Evolutionary conservation across 2,797 vertebrate genomes (phyloP).

Genomic region (Halcyon leucocephala): DNA sequence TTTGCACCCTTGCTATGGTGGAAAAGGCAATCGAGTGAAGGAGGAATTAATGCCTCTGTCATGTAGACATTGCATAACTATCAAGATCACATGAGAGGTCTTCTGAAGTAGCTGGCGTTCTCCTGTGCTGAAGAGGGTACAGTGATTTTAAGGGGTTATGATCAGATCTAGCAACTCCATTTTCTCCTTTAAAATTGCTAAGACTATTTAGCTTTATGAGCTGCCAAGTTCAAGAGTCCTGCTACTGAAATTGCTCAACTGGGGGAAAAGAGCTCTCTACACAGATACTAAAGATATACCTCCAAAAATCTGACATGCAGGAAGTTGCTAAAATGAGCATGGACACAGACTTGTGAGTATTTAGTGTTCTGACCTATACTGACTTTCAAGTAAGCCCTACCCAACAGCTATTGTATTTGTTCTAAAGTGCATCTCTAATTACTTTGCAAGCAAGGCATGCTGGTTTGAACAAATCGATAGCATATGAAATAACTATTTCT

Average conservation of each 20-base stretch:
- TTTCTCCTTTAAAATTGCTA: background rate
- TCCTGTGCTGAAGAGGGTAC: background rate
- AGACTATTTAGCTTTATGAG: background rate
- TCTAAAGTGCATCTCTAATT: background rate
- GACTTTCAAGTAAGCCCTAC: background rate
- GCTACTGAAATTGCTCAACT: background rate
- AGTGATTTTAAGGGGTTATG: background rate
- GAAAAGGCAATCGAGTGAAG: background rate
- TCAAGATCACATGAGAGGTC: background rate
- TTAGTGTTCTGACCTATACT: background rate
- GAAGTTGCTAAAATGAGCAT: background rate
- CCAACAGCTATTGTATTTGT: background rate
- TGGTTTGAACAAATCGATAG: slow-evolving; percentile 23
- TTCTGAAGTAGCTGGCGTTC: background rate
- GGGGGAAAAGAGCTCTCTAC: background rate
- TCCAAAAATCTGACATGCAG: background rate
- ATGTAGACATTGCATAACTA: background rate
- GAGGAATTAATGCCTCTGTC: background rate
- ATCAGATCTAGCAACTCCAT: background rate
- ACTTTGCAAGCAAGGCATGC: background rate
- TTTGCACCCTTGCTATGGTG: background rate
- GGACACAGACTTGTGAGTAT: background rate
- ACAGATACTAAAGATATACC: background rate
- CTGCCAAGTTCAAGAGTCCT: background rate
- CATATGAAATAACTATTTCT: slow-evolving; percentile 13